Base-by-base conservation (phyloP, 2,797 vertebrate species). In the Neomorphus geoffroyi region DNA sequence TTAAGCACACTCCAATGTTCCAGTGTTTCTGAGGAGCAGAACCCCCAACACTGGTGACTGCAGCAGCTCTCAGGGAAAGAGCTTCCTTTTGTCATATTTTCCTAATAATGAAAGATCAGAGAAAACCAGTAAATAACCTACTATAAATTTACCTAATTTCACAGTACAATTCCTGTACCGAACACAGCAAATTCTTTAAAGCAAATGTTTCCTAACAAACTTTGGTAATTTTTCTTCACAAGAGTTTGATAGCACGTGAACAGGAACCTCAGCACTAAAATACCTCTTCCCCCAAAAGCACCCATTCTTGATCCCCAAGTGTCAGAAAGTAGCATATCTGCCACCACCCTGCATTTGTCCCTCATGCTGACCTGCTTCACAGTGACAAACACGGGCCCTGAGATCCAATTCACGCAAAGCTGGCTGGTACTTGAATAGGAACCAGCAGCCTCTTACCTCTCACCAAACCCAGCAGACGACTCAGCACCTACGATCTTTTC, bases 391-490 rank as follows among this genome's bases (percentile, higher is more conserved):
- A 2, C 18, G 12, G 1, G 4, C 4, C 10, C 46, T 17, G 18
- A 13, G 32, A 45, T 5, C 46, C 4, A 45, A 10, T 4, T 12
- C 35, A 32, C 27, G 46, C 3, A 13, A 72, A 7, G 35, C 39
- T 30, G 60, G 43, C 30, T 65, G 12, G 7, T 2, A 24, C 46
- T 9, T 9, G 28, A 43, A 13, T 35, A 18, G 48, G 69, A 71
- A 33, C 51, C 51, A 13, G 64, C 0, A 0, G 66, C 54, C 58
- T 48, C 4, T 26, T 7, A 2, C 3, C 1, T 54, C 72, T 71
- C 10, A 0, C 3, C n/a, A 13, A 11, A 14, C 18, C 35, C 4
- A 39, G 64, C 33, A 22, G 46, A 54, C 0, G 0, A 9, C 0
- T 1, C 24, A 9, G 62, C 10, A 72, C n/a, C 41, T 48, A 13